Evolutionary conservation across 53 echinoderm and acorn worm genomes (phyloP).

Genomic region (Apostichopus leukothele): DNA sequence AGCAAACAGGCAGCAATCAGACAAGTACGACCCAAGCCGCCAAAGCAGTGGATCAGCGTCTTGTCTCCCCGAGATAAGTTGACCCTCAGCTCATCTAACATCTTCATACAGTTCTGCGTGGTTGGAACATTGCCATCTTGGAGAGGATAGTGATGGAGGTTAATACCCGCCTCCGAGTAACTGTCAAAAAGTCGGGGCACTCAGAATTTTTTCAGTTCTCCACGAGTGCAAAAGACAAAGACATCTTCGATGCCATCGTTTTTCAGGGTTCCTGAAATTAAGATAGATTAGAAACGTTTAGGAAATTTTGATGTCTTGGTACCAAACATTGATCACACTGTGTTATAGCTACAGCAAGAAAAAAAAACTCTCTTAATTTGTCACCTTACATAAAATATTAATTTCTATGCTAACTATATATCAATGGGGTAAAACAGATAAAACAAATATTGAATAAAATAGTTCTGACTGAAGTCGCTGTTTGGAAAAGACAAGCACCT

Average conservation of each 20-base stretch:
- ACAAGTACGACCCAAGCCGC: conserved; percentile 79
- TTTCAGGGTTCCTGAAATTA: conserved; percentile 59
- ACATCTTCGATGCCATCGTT: conserved; percentile 64
- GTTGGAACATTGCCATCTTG: conserved; percentile 67
- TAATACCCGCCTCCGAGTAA: conserved; percentile 63
- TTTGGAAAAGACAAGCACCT: no score
- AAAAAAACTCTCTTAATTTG: no score
- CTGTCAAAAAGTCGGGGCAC: conserved; percentile 76
- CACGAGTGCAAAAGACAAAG: conserved; percentile 77
- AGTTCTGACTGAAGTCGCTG: no score
- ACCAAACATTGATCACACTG: no score
- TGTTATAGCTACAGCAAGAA: no score
- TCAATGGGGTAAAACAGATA: no score
- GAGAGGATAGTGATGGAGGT: conserved; percentile 79
- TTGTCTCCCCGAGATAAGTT: conserved; percentile 50
- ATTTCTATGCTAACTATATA: no score
- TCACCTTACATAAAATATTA: no score
- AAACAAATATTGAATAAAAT: no score
- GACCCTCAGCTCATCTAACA: conserved; percentile 68
- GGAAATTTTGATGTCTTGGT: no score
- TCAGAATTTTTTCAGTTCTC: conserved; percentile 79
- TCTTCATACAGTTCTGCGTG: conserved; percentile 59
- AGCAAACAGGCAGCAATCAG: conserved; percentile 82
- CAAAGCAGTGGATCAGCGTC: conserved; percentile 81
- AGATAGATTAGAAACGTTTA: no score